phyloP scores from a whole-genome alignment of 64 coral and sea anemone genomes.

The Pocillopora damicornis region DNA sequence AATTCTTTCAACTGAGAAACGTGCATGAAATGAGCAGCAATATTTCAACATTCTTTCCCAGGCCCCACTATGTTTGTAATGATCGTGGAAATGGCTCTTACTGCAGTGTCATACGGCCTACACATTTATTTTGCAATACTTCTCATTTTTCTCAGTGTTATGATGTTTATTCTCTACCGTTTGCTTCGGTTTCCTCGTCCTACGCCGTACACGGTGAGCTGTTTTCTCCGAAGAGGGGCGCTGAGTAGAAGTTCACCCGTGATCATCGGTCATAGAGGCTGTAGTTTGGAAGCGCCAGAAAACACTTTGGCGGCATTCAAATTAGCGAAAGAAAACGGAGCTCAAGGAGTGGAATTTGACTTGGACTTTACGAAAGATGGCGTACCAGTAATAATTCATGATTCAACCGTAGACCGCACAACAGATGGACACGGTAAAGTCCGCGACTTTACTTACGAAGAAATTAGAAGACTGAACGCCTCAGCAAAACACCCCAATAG shows the following conservation, averaged over 20 bases:
- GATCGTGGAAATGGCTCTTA: conserved; percentile 76
- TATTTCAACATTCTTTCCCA: conserved; percentile 43
- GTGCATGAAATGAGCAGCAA: conserved; percentile 17
- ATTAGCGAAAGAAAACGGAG: conserved; percentile 85
- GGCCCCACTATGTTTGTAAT: conserved; percentile 82
- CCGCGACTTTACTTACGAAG: conserved; percentile 59
- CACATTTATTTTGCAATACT: conserved; percentile 83
- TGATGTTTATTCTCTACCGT: conserved; percentile 69
- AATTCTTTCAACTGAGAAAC: not conserved
- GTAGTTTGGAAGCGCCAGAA: conserved; percentile 73
- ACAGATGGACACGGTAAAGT: conserved; percentile 83
- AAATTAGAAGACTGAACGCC: conserved; percentile 64
- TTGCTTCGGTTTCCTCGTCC: conserved; percentile 83
- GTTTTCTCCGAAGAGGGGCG: conserved; percentile 69
- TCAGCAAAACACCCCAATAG: conserved; percentile 58
- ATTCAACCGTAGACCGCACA: conserved; percentile 75
- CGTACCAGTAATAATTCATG: conserved; percentile 95
- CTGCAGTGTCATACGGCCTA: conserved; percentile 69
- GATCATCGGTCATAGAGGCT: conserved; percentile 71
- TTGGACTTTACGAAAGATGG: conserved; percentile 95
- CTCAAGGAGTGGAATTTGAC: conserved; percentile 81
- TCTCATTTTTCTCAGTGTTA: conserved; percentile 41
- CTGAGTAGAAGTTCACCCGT: conserved; percentile 64
- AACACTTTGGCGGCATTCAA: conserved; percentile 81
- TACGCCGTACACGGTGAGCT: conserved; percentile 79